Evolutionary conservation across 1,140 invertebrate species (phyloP).

Genomic region (Phthorimaea operculella): DNA sequence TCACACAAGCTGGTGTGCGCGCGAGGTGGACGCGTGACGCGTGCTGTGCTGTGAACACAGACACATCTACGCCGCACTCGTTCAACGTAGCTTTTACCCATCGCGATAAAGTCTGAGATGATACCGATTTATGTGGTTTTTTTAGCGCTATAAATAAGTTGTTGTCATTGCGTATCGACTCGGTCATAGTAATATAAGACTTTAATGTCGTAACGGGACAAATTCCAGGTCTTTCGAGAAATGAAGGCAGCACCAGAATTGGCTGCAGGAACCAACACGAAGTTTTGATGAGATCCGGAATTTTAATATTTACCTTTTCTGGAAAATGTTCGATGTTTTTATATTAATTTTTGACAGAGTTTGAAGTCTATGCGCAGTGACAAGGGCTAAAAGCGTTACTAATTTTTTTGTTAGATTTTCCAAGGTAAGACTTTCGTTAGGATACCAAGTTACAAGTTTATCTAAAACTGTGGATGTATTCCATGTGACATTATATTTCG

Average conservation of each 20-base stretch:
- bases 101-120: constrained; percentile 3
- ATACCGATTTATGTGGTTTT: constrained; percentile 7
- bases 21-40: constrained; percentile 7
- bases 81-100: constrained; percentile 7
- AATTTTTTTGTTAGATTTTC: constrained; percentile 2
- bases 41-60: constrained; percentile 10
- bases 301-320: constrained; percentile 5
- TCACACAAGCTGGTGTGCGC: not conserved
- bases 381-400: constrained; percentile 6
- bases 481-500: constrained; percentile 11
- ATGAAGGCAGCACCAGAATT: not conserved
- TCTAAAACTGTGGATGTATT: constrained; percentile 7
- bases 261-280: constrained; percentile 6
- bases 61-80: constrained; percentile 3
- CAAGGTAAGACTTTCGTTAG: not conserved
- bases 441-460: not conserved
- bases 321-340: constrained; percentile 3
- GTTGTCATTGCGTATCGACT: not conserved
- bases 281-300: constrained; percentile 6
- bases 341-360: constrained; percentile 11
- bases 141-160: constrained; percentile 5
- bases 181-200: not conserved
- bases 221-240: not conserved
- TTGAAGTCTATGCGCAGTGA: constrained; percentile 8
- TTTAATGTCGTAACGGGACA: not conserved